Evolutionary conservation across 2,888 invertebrate species (phyloP).

Genomic region (Thumatha senex): DNA sequence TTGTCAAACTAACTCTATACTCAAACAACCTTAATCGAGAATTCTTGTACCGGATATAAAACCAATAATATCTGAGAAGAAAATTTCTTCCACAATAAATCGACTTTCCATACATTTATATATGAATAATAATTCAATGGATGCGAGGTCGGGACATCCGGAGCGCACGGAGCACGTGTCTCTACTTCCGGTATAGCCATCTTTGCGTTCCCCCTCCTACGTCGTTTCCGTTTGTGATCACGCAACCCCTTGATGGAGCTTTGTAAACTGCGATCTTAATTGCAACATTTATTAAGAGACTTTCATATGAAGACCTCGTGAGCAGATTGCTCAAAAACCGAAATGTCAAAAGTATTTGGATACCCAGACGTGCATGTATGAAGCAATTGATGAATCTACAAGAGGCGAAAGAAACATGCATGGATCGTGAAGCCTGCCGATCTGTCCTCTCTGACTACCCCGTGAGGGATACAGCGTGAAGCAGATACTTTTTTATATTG

Average conservation of each 20-base stretch:
- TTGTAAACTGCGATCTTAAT: constrained; percentile 24
- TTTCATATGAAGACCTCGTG: too few relatives aligned
- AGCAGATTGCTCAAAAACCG: too few relatives aligned
- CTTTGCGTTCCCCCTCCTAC: constrained; percentile 63
- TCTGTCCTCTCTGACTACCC: too few relatives aligned
- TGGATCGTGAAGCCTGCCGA: too few relatives aligned
- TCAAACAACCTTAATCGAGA: constrained; percentile 27
- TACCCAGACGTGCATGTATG: too few relatives aligned
- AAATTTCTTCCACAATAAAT: constrained; percentile 18
- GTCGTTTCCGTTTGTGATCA: constrained; percentile 65
- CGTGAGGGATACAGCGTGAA: too few relatives aligned
- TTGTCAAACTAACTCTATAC: too few relatives aligned
- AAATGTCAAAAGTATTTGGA: too few relatives aligned
- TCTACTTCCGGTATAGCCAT: constrained; percentile 75
- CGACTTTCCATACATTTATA: constrained; percentile 31
- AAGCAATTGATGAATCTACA: too few relatives aligned
- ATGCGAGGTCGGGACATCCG: constrained; percentile 72
- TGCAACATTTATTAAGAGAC: too few relatives aligned
- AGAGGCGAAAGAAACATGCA: too few relatives aligned
- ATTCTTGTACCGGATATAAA: constrained; percentile 33
- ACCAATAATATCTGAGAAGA: constrained; percentile 22
- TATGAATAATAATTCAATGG: constrained; percentile 77
- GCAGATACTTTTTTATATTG: too few relatives aligned
- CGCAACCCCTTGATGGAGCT: constrained; percentile 74
- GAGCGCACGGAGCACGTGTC: constrained; percentile 79